phyloP scores from a whole-genome alignment of 2,797 vertebrate species.

The Acipenser oxyrinchus region DNA sequence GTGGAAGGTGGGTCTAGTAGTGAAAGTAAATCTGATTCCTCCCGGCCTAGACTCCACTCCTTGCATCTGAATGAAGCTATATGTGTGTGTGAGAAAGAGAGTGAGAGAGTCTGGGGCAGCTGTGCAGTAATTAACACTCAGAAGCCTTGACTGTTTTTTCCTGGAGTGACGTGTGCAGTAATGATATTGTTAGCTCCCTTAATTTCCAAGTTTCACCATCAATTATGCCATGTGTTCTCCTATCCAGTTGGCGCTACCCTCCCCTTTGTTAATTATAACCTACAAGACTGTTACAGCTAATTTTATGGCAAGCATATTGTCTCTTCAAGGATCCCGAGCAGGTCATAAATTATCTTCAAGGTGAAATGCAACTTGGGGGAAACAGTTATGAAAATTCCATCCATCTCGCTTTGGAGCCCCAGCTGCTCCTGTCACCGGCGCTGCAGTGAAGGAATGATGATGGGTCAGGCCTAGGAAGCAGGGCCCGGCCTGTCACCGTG shows the following conservation, averaged over 20 bases:
- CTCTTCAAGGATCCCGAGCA: slow-evolving; percentile 90
- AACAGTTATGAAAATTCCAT: slow-evolving; percentile 99
- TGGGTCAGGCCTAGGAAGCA: slow-evolving; percentile 71
- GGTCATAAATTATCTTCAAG: slow-evolving; percentile 99
- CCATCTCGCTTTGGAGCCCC: slow-evolving; percentile 92
- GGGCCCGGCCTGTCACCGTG: slow-evolving; percentile 79
- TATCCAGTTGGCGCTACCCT: slow-evolving; percentile 73
- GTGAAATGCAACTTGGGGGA: slow-evolving; percentile 97
- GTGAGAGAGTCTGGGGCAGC: slow-evolving; percentile 4
- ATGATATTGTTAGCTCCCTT: slow-evolving; percentile 60
- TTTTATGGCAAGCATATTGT: slow-evolving; percentile 99
- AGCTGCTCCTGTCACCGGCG: slow-evolving; percentile 96
- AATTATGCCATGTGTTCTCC: slow-evolving; percentile 69
- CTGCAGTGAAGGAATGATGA: slow-evolving; percentile 78
- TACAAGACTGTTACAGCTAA: slow-evolving; percentile 93
- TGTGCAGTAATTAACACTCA: slow-evolving; percentile 51
- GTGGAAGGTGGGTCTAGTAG: slow-evolving; percentile 26
- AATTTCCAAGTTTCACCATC: slow-evolving; percentile 68
- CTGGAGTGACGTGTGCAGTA: slow-evolving; percentile 49
- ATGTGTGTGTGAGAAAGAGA: background rate
- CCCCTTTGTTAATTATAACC: slow-evolving; percentile 95
- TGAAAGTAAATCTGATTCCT: background rate
- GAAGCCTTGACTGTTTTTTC: slow-evolving; percentile 39
- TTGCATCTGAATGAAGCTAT: slow-evolving; percentile 13
- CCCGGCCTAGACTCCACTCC: background rate